Base-by-base conservation (phyloP, 2,113 vertebrate genomes). In the Microcebus lehilahytsara region DNA sequence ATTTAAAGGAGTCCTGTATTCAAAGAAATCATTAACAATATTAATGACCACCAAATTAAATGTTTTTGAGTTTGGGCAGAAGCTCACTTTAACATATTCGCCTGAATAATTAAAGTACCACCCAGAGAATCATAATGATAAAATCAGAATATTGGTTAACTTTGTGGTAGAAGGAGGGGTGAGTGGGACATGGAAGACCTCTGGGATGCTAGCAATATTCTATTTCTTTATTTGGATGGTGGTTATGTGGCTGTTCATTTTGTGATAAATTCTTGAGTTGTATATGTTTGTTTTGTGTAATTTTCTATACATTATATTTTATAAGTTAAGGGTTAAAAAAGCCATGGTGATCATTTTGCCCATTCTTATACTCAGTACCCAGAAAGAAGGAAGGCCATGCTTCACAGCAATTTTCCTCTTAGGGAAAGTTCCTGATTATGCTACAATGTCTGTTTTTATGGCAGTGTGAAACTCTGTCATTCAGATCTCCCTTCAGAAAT, bases 321-420 rank as follows among this genome's bases (percentile, higher is more conserved):
- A 80, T n/a, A 90, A 67, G 46, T 66, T 85, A 77, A 94, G 85
- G 4, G 22, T 80, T 85, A 56, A 92, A 89, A 96, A 90, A n/a
- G 1, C 8, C 22, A 67, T 23, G 9, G 16, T 71, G 66, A 97
- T 95, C 7, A 37, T 84, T 91, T 91, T 95, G 14, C 23, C 11
- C 40, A 85, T 85, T 85, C 16, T 93, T 88, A 27, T 32, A 66
- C 34, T 66, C 56, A 79, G 6, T 80, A 80, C 87, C 6, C 13
- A 91, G 78, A 91, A 89, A 20, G n/a, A 91, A 80, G 22, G 23
- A 77, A 78, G 14, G 22, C 7, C n/a, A 22, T 87, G 22, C 30
- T 62, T 90, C 10, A 85, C 19, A 23, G 46, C 32, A 77, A 6
- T 81, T 95, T 95, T 3, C 66, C 34, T 20, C 42, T 81, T 40